phyloP scores from a whole-genome alignment of 2,888 invertebrate species.

The Polietes domitor region DNA sequence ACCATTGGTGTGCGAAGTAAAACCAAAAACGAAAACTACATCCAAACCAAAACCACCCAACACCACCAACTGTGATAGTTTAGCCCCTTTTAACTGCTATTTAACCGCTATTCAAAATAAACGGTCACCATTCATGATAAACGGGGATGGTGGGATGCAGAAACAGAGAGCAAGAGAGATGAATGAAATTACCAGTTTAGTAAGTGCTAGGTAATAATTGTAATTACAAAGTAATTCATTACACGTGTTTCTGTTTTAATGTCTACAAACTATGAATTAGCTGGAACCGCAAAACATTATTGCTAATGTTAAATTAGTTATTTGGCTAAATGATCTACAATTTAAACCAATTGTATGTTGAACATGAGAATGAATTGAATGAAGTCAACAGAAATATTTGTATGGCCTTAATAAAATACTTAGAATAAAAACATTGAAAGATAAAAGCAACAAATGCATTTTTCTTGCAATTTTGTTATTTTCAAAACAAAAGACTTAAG shows the following conservation, averaged over 20 bases:
- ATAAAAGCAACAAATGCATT: neutral
- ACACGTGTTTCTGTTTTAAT: neutral
- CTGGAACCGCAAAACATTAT: neutral
- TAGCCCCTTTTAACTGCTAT: neutral
- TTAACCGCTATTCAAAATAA: neutral
- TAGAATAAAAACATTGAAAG: neutral
- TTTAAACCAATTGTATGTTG: neutral
- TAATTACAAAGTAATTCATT: conserved; percentile 12
- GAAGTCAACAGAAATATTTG: neutral
- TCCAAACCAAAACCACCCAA: neutral
- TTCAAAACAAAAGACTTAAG: conserved; percentile 16
- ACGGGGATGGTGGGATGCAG: no score
- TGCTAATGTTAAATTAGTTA: neutral
- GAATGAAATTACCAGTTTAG: conserved; percentile 18
- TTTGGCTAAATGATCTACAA: neutral
- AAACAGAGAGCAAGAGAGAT: neutral
- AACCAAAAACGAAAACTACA: neutral
- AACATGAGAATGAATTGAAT: neutral
- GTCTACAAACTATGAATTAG: neutral
- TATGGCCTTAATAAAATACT: conserved; percentile 17
- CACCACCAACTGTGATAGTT: neutral
- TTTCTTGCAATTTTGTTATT: neutral
- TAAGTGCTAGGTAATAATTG: neutral
- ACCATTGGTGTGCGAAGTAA: neutral
- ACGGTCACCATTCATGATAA: neutral